Percentiles rank a stretch among this genome's conserved stretches.
Conservation (phyloP, 2,797 vertebrate genomes). For the Tamandua tetradactyla region DNA sequence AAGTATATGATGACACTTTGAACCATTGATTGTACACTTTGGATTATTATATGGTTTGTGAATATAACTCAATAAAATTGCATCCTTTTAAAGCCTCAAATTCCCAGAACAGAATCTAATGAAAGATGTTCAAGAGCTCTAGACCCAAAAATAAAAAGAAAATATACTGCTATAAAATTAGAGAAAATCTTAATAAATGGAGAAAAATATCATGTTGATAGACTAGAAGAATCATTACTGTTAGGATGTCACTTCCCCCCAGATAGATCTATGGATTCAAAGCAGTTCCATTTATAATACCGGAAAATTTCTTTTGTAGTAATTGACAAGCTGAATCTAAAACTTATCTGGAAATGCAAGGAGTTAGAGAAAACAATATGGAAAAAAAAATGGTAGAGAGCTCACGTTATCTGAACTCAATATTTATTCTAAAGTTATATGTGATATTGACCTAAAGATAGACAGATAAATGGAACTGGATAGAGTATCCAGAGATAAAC, state of each 20-base stretch:
- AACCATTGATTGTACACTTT: too few species aligned
- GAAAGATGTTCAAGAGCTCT: background rate
- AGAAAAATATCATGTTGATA: background rate
- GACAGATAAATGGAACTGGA: background rate
- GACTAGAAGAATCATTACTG: conserved; percentile 1
- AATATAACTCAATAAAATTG: too few species aligned
- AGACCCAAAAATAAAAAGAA: background rate
- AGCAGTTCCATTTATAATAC: background rate
- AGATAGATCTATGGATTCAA: background rate
- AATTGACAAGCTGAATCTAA: conserved; percentile 10
- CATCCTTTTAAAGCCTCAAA: too few species aligned
- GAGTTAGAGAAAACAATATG: background rate
- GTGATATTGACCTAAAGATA: background rate
- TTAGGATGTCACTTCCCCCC: background rate
- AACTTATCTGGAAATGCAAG: conserved; percentile 13
- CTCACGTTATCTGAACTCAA: background rate
- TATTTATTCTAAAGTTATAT: background rate
- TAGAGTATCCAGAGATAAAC: background rate
- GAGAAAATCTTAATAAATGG: conserved; percentile 19
- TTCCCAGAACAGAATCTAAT: background rate
- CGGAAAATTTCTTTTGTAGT: background rate
- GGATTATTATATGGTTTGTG: too few species aligned
- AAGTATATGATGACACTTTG: too few species aligned
- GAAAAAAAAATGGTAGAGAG: background rate
- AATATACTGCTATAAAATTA: background rate